phyloP scores from a whole-genome alignment of 1,140 invertebrate species.

The Drosophila aff. region DNA sequence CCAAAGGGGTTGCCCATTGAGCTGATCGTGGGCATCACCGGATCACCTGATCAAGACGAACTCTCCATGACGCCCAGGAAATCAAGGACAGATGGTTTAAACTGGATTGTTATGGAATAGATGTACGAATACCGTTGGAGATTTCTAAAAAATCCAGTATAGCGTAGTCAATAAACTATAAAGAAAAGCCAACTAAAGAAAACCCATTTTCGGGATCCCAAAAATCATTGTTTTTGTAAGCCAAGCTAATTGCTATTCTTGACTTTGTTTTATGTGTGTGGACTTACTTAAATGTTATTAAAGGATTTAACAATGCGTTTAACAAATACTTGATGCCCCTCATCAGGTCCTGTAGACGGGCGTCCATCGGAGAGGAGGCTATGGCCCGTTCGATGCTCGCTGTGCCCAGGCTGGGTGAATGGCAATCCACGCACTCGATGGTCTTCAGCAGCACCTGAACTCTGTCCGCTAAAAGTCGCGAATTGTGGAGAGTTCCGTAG shows the following conservation, averaged over 20 bases:
- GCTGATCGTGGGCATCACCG: background rate
- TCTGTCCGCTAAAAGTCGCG: slow-evolving; percentile 53
- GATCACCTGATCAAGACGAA: background rate
- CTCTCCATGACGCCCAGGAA: background rate
- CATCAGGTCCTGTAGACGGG: slow-evolving; percentile 87
- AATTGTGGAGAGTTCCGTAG: slow-evolving; percentile 87
- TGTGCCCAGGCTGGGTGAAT: slow-evolving; percentile 85
- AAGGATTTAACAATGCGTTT: slow-evolving; percentile 91
- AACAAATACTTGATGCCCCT: slow-evolving; percentile 90
- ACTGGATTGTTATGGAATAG: too few species aligned
- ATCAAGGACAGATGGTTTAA: background rate
- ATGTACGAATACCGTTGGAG: background rate
- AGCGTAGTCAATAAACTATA: background rate
- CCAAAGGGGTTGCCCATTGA: background rate
- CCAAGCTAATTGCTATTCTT: background rate
- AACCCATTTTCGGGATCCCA: too few species aligned
- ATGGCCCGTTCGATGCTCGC: slow-evolving; percentile 85
- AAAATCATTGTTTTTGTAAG: background rate
- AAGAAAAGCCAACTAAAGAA: background rate
- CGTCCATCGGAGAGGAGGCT: slow-evolving; percentile 85
- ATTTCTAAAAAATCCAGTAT: background rate
- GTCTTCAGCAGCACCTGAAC: slow-evolving; percentile 87
- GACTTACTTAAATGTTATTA: slow-evolving; percentile 89
- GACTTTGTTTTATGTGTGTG: slow-evolving; percentile 4
- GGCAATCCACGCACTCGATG: slow-evolving; percentile 89